Base-by-base conservation (phyloP, 92 coral and sea anemone genomes). In the Palythoa caribaeorum region DNA sequence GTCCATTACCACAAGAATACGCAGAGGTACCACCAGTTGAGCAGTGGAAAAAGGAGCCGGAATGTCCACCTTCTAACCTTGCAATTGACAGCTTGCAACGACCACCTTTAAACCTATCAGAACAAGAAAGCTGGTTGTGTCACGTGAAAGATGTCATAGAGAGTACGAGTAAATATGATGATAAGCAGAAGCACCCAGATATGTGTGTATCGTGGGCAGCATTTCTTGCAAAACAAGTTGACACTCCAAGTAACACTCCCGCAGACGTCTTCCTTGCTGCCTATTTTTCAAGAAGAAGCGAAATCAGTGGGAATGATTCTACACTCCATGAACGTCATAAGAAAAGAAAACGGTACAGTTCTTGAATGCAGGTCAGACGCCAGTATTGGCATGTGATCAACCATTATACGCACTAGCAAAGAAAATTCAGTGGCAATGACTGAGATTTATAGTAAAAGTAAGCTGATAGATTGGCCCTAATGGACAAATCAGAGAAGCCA, bases 381-480 rank as follows among this genome's bases (percentile, higher is more conserved):
- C 86, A 55, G 90, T 87, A 13, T 48, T 87, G 7, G 86, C 90
- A 44, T 57, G 65, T 13, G 65, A 74, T 66, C 92, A 89, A 73
- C 88, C 83, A 35, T 63, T 73, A 60, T 83, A 35, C 60, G 81
- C 87, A 21, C 47, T 80, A 20, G 80, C 80, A 48, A 79, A 51
- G 73, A 65, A 62, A 77, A 87, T 87, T 47, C 90, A 87, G 50
- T 79, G 87, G 91, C 68, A 69, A 36, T 88, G 91, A 74, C 91
- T 12, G 71, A 79, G 69, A 52, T 73, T n/a, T 65, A 88, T 38
- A 16, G 87, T 50, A 74, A 89, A 74, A 50, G 44, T 20, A 50
- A 81, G 28, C 72, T 81, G 83, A 74, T 73, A 15, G 57, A 28
- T 28, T 28, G 28, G 0, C 28, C 28, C 28, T 28, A 28, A 28